Evolutionary conservation across 1,140 invertebrate genomes (phyloP), one percentile per base, ranked within the genome.

Genomic region (Rhyzopertha dominica): DNA sequence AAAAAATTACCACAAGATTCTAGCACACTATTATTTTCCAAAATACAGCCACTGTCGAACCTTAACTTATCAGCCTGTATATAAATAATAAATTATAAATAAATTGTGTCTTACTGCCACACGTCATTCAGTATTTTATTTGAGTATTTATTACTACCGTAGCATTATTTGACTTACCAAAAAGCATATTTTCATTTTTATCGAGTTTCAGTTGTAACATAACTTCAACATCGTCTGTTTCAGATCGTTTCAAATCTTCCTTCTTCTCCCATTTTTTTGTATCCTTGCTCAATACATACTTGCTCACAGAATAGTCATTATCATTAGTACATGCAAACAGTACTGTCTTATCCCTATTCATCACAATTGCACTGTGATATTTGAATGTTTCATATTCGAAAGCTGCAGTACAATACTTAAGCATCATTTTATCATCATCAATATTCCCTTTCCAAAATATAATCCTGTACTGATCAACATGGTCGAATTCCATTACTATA

Each of bases 121-220:
- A n/a, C n/a, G n/a, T n/a, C n/a, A n/a, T n/a, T n/a, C n/a, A n/a
- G n/a, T n/a, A n/a, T n/a, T n/a, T n/a, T n/a, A n/a, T n/a, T n/a
- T 19, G 5, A 37, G n/a, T n/a, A n/a, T n/a, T n/a, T n/a, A n/a
- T n/a, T n/a, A n/a, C n/a, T n/a, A n/a, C n/a, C 2, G 5, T 12
- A 43, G 10, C 16, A 31, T 43, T n/a, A n/a, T 4, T 14, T 16
- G 9, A 10, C 34, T 53, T 62, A 76, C 85, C 91, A 17, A 93
- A 70, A 1, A 95, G 69, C 66, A 83, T 82, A 37, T 77, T 75
- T 64, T 93, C 87, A 35, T 89, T 80, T 52, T 82, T 81, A 32
- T 88, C 86, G 23, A 93, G 65, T 54, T 87, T 87, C 17, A 95
- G 64, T 61, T 93, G 87, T 20, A 94, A 76, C 54, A 95, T 69